Evolutionary conservation across 2,888 invertebrate species (phyloP).

Genomic region (Diadegma fenestrale): DNA sequence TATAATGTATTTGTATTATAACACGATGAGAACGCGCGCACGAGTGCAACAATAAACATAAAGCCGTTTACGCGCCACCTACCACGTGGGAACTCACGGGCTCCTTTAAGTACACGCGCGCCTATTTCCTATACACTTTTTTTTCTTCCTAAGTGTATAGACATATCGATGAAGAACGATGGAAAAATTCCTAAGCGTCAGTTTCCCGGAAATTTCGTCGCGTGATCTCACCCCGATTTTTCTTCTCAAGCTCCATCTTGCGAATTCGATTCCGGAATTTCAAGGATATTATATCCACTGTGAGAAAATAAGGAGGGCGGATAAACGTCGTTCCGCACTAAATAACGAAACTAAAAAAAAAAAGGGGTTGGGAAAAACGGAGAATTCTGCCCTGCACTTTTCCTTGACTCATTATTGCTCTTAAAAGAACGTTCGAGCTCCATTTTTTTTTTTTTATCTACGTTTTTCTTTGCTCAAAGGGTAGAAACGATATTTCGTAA

Average conservation of each 20-base stretch:
- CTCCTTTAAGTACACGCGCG: conserved; percentile 65
- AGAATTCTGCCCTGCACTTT: conserved; percentile 10
- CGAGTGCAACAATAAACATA: conserved; percentile 67
- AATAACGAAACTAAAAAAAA: conserved; percentile 16
- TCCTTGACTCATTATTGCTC: conserved; percentile 53
- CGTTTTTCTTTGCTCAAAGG: neutral
- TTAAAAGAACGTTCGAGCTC: conserved; percentile 41
- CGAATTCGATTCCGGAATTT: conserved; percentile 63
- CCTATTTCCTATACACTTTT: conserved; percentile 26
- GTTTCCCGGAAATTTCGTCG: conserved; percentile 52
- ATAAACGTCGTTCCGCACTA: neutral
- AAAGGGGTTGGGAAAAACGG: conserved; percentile 32
- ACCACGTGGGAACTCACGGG: conserved; percentile 69
- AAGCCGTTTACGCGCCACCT: conserved; percentile 70
- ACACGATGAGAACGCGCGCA: conserved; percentile 63
- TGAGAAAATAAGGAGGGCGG: conserved; percentile 46
- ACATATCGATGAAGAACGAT: neutral
- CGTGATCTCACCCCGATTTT: conserved; percentile 28
- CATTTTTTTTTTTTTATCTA: conserved; percentile 19
- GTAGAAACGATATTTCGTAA: conserved; percentile 35
- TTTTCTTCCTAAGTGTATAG: neutral
- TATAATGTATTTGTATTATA: conserved; percentile 51
- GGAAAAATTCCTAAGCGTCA: conserved; percentile 24
- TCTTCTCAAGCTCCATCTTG: conserved; percentile 36
- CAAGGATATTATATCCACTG: conserved; percentile 18